Evolutionary conservation across 2,113 vertebrate genomes (phyloP).

Genomic region (Sciurus niger): DNA sequence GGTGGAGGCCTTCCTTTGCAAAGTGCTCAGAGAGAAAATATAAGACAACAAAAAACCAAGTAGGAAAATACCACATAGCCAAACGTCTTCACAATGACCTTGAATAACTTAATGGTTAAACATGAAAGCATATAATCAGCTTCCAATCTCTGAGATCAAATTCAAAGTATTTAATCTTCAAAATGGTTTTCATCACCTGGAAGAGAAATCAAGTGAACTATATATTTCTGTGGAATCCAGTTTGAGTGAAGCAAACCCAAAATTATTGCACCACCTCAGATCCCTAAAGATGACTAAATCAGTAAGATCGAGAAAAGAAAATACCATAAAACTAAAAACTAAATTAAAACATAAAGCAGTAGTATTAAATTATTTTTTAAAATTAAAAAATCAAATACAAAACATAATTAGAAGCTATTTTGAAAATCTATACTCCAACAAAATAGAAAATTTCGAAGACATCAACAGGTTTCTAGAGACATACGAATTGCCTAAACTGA

Average conservation of each 20-base stretch:
- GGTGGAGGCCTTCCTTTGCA: background rate
- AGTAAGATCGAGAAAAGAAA: background rate
- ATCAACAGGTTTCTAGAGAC: too few species aligned
- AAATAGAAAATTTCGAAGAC: too few species aligned
- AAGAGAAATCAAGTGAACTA: background rate
- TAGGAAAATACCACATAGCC: background rate
- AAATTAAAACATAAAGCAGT: constrained; percentile 51
- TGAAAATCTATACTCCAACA: too few species aligned
- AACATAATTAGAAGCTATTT: too few species aligned
- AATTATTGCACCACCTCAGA: background rate
- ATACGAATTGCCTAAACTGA: too few species aligned
- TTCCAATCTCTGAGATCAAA: background rate
- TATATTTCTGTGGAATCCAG: constrained; percentile 8
- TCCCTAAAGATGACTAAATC: constrained; percentile 19
- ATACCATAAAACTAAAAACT: background rate
- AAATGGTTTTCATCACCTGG: background rate
- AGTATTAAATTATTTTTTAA: background rate
- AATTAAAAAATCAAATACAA: background rate
- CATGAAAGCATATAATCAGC: background rate
- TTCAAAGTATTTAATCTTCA: constrained; percentile 16
- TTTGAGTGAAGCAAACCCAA: background rate
- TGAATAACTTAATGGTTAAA: background rate
- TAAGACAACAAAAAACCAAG: background rate
- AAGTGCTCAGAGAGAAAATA: constrained; percentile 54
- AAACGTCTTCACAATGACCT: constrained; percentile 1